These are phyloP conservation scores for pig (Sus scrofa) DNA, from an alignment of 2,113 vertebrate genomes.

Conservation along the genomic window T2T-Sscrofa CM000827.6:110748001-110748500, in stretches of 20 bases:
- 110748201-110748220: conserved; percentile 62
- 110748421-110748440: conserved; percentile 77
- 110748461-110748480: conserved; percentile 61
- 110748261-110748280: conserved; percentile 70
- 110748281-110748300: conserved; percentile 67
- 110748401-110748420: conserved; percentile 80
- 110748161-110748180: conserved; percentile 85
- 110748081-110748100: conserved; percentile 84
- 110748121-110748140: conserved; percentile 86
- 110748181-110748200: conserved; percentile 72
- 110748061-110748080: conserved; percentile 74
- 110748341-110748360: conserved; percentile 65
- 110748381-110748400: conserved; percentile 68
- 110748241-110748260: conserved; percentile 24
- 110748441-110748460: conserved; percentile 58
- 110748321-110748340: conserved; percentile 75
- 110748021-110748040: conserved; percentile 70
- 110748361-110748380: conserved; percentile 42
- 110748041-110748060: conserved; percentile 80
- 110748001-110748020: conserved; percentile 66
- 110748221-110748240: not conserved
- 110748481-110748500: not conserved
- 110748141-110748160: conserved; percentile 82
- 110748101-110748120: conserved; percentile 83
- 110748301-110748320: conserved; percentile 73